Percentiles rank a stretch among this genome's conserved stretches.
phyloP scores from a whole-genome alignment of 1,140 invertebrate species.

The Pararge aegeria region DNA sequence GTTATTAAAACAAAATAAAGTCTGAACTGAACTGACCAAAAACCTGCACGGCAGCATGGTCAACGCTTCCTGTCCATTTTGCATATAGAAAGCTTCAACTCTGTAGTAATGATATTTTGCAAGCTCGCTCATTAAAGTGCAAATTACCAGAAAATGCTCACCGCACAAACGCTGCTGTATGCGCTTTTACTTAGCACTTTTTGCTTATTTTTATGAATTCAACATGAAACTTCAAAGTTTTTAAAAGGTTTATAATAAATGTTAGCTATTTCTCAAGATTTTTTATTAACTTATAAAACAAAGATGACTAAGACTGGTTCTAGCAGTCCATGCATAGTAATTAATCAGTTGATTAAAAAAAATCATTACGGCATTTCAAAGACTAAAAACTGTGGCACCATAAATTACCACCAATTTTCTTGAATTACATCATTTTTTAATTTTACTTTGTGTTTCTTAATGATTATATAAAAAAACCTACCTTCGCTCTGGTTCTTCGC shows the following conservation, averaged over 20 bases:
- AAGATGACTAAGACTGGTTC: too few relatives aligned
- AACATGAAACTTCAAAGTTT: neutral
- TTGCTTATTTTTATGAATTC: conserved; percentile 1
- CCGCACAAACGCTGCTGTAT: neutral
- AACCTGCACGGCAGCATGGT: neutral
- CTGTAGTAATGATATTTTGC: conserved; percentile 4
- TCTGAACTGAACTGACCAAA: neutral
- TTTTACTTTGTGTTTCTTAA: too few relatives aligned
- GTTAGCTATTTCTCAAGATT: neutral
- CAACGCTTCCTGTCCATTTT: conserved; percentile 1
- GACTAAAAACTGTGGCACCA: too few relatives aligned
- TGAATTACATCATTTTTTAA: too few relatives aligned
- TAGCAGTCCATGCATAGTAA: too few relatives aligned
- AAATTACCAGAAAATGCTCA: conserved; percentile 8
- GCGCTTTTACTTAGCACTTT: conserved; percentile 4
- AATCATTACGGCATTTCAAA: too few relatives aligned
- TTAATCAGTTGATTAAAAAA: too few relatives aligned
- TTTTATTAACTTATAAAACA: neutral
- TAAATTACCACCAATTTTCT: too few relatives aligned
- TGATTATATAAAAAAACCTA: too few relatives aligned
- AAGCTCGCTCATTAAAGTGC: conserved; percentile 4
- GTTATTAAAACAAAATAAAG: neutral
- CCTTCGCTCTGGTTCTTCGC: too few relatives aligned
- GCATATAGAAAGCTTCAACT: neutral
- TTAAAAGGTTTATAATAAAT: neutral